Evolutionary conservation across 2,113 vertebrate species (phyloP).

Genomic region (Hippocampus abdominalis): DNA sequence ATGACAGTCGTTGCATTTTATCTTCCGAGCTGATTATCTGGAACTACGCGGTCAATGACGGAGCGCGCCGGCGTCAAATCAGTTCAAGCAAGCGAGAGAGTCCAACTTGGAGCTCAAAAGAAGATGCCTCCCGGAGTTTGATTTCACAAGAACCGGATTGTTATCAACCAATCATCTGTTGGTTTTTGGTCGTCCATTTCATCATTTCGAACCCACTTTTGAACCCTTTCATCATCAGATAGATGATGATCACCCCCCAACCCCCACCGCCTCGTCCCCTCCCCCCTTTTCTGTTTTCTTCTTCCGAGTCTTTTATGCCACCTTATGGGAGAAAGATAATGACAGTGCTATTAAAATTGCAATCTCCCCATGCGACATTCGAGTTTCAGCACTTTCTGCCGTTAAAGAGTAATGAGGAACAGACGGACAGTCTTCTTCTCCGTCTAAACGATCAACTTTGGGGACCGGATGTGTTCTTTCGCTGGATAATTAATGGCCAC

Average conservation of each 20-base stretch:
- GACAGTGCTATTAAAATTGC: constrained; percentile 66
- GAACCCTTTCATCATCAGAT: not conserved
- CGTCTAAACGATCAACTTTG: constrained; percentile 75
- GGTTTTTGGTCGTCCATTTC: not conserved
- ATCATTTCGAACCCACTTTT: not conserved
- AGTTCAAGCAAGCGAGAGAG: too few relatives aligned
- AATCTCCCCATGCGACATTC: constrained; percentile 60
- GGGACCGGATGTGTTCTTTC: constrained; percentile 73
- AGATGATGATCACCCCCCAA: too few relatives aligned
- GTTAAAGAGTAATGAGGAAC: constrained; percentile 78
- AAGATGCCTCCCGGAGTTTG: too few relatives aligned
- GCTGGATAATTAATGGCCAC: constrained; percentile 78
- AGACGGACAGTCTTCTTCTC: constrained; percentile 72
- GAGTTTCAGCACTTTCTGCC: constrained; percentile 66
- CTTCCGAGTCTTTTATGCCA: constrained; percentile 52
- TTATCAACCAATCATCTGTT: not conserved
- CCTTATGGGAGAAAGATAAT: constrained; percentile 65
- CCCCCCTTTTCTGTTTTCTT: not conserved
- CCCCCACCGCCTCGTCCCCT: too few relatives aligned
- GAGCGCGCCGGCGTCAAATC: too few relatives aligned
- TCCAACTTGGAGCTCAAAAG: too few relatives aligned
- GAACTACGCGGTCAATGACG: too few relatives aligned
- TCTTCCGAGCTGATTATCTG: too few relatives aligned
- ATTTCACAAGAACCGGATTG: not conserved
- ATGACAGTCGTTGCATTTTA: too few relatives aligned